phyloP scores from a whole-genome alignment of 2,797 vertebrate species.

The Poliocrania exsul region DNA sequence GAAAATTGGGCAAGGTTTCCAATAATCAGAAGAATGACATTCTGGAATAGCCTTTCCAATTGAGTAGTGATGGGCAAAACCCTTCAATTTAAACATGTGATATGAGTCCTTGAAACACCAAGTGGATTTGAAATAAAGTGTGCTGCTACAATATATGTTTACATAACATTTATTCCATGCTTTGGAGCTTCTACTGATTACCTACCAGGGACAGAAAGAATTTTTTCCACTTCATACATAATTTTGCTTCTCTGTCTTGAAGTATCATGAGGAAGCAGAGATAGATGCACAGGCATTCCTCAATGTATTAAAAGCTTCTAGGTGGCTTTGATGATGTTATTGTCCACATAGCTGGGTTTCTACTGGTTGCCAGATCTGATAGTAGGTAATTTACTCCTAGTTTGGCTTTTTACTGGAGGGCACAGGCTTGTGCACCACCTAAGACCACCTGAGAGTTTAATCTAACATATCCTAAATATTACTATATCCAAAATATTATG shows the following conservation, averaged over 20 bases:
- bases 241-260: neutral
- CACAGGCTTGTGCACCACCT: neutral
- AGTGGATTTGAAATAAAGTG: neutral
- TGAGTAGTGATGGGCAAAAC: neutral
- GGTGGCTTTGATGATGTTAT: neutral
- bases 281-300: neutral
- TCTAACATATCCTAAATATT: neutral
- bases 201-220: neutral
- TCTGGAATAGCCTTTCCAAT: conserved; percentile 35
- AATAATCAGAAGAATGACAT: neutral
- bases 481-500: neutral
- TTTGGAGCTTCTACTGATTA: conserved; percentile 19
- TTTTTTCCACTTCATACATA: neutral
- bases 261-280: neutral
- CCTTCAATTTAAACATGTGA: conserved; percentile 28
- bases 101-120: conserved; percentile 16
- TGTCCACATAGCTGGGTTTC: neutral
- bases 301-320: neutral
- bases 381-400: neutral
- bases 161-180: neutral
- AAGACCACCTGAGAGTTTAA: neutral
- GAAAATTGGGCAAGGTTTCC: neutral
- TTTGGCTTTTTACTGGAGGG: neutral
- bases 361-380: neutral
- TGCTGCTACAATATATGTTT: conserved; percentile 4